Evolutionary conservation across 2,113 vertebrate species (phyloP).

Genomic region (Pomatostomus ruficeps): DNA sequence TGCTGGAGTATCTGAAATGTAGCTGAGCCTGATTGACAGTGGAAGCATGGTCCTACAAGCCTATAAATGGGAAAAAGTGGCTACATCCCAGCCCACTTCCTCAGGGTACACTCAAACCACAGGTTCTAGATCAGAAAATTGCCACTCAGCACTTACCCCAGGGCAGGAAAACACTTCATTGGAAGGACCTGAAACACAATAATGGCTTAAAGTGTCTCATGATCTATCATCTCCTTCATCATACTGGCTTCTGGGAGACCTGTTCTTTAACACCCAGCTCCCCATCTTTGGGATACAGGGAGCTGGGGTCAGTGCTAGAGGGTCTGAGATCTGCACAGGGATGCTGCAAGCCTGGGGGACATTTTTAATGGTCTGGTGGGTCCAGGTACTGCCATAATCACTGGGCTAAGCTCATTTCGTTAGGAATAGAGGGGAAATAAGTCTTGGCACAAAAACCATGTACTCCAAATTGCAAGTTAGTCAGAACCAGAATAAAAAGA

Average conservation of each 20-base stretch:
- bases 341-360: not conserved
- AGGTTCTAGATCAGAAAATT: not conserved
- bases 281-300: not conserved
- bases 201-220: not conserved
- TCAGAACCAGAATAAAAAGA: not conserved
- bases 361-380: not conserved
- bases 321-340: not conserved
- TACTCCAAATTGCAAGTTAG: not conserved
- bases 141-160: not conserved
- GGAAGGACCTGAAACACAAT: not conserved
- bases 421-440: not conserved
- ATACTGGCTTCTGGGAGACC: not conserved
- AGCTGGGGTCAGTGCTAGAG: not conserved
- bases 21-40: not conserved
- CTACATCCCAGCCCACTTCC: fast-evolving
- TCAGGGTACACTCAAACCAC: not conserved
- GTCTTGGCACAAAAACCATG: not conserved
- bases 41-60: not conserved
- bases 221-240: not conserved
- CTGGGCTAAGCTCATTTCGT: not conserved
- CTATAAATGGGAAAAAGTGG: not conserved
- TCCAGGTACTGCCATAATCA: not conserved
- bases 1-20: not conserved
- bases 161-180: not conserved
- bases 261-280: not conserved